These are phyloP conservation scores for Andricus curvator DNA, from an alignment of 2,888 invertebrate species.

Conservation along the genomic window DNA sequence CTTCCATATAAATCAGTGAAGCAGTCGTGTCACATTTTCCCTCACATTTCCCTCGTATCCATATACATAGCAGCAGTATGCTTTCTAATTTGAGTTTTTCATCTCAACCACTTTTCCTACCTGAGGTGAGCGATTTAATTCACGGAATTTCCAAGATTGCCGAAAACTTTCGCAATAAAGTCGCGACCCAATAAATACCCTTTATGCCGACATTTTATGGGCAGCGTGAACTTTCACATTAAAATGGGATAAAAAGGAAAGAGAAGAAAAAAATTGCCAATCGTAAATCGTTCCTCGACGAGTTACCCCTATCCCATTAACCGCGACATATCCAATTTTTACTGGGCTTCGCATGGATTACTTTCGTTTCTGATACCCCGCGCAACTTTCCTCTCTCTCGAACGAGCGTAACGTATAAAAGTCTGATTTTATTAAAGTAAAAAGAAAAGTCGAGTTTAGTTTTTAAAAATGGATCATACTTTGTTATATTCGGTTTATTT, in stretches of 20 bases:
- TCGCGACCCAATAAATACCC: not conserved
- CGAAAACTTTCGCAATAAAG: constrained; percentile 10
- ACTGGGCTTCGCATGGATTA: constrained; percentile 14
- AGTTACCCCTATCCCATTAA: constrained; percentile 36
- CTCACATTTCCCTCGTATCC: not conserved
- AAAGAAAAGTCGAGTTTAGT: not conserved
- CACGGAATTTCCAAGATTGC: not conserved
- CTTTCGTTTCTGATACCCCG: constrained; percentile 9
- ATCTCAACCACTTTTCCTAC: not conserved
- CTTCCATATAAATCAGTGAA: not conserved
- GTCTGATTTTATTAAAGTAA: not conserved
- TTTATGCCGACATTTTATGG: not conserved
- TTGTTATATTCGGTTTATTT: not conserved
- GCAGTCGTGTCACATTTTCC: not conserved
- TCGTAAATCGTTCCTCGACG: constrained; percentile 32
- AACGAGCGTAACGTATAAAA: not conserved
- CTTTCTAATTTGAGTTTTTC: not conserved
- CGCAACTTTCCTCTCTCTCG: not conserved
- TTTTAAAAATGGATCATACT: too few species aligned
- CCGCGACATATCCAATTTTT: constrained; percentile 30
- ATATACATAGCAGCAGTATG: not conserved
- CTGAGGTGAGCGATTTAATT: not conserved
- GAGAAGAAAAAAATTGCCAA: not conserved
- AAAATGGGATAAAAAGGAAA: not conserved
- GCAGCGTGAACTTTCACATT: constrained; percentile 7